Evolutionary conservation across 2,113 vertebrate genomes (phyloP), one percentile per base, ranked within the genome.

Genomic region (Fukomys damarensis): DNA sequence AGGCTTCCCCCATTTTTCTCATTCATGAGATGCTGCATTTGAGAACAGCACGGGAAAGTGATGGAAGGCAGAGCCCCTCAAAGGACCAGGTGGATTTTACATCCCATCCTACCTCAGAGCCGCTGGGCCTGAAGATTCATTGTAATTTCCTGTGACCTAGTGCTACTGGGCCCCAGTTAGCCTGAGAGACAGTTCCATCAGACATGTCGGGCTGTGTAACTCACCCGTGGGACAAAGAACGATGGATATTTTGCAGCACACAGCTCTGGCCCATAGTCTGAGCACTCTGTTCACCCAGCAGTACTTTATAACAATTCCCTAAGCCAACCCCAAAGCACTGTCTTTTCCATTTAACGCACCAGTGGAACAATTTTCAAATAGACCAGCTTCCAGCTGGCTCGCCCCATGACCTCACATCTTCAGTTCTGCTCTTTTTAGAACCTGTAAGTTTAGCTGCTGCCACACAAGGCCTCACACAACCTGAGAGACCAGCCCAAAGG

Each of bases 1-100:
- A 85, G 97, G 96, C 81, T 97, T 97, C 97, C 95, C 97, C 96
- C 88, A 65, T 87, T 97, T 97, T 96, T 98, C 98, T 98, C 81
- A 26, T 82, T 94, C 85, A 8, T 91, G 20, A 92, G 91, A 96
- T 59, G 28, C 90, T 63, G 92, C 68, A 0, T 19, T n/a, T n/a
- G 84, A 94, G 90, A 90, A 59, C 70, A 96, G 61, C 68, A 63
- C 82, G 54, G 74, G 92, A 93, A 94, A 96, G 96, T 65, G 97
- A 80, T 79, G 96, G 92, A 95, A 22, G 35, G 41, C 2, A 82
- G 79, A 17, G 16, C 43, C 49, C 22, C 89, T 19, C 6, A 30
- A 35, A 76, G 84, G 61, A 56, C 81, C 54, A 17, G 93, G 72
- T 66, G n/a, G 70, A 4, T 52, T 46, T 19, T 35, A 54, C 46